phyloP scores from a whole-genome alignment of 2,888 invertebrate genomes.

The Sarcophaga variegata region DNA sequence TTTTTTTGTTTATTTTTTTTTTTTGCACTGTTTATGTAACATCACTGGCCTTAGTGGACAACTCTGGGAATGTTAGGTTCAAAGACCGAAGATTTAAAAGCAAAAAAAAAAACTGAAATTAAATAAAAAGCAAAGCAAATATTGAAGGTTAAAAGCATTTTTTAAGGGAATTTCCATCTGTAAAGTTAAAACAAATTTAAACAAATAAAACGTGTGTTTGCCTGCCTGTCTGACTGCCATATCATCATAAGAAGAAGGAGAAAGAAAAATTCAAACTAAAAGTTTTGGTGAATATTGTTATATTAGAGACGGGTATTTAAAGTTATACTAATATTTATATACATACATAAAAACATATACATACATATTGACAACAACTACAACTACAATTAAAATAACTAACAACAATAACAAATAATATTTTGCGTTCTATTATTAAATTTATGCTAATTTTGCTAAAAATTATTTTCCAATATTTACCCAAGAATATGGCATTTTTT shows the following conservation, averaged over 20 bases:
- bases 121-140: background rate
- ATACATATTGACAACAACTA: background rate
- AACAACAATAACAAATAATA: background rate
- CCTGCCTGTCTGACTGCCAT: too few species aligned
- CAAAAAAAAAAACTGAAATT: background rate
- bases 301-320: too few species aligned
- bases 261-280: too few species aligned
- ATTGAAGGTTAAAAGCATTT: constrained; percentile 12
- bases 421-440: constrained; percentile 39
- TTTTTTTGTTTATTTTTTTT: too few species aligned
- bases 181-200: background rate
- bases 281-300: too few species aligned
- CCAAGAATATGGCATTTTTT: constrained; percentile 6
- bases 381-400: background rate
- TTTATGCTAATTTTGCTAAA: constrained; percentile 45
- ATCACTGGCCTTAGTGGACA: too few species aligned
- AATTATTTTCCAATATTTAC: constrained; percentile 60
- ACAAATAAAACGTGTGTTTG: background rate
- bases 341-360: too few species aligned
- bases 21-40: too few species aligned
- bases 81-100: background rate
- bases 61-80: background rate
- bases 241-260: too few species aligned
- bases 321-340: too few species aligned
- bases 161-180: constrained; percentile 9